Conservation (phyloP, 2,888 invertebrate species). For the Melikaiella ostensackeni region DNA sequence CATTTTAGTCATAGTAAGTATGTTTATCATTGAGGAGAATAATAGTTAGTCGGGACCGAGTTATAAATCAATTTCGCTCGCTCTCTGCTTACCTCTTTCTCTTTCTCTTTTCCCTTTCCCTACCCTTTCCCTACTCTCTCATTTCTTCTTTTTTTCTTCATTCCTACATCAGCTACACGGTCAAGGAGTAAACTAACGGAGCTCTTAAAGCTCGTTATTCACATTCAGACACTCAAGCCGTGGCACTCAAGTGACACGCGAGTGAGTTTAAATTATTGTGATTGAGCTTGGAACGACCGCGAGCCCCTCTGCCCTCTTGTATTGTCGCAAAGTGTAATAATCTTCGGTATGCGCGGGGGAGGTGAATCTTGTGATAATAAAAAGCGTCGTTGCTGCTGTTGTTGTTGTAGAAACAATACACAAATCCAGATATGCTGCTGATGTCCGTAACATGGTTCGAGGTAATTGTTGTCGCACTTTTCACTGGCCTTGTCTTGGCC, state of each 20-base stretch:
- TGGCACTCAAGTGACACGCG: slow-evolving; percentile 33
- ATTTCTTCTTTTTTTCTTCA: slow-evolving; percentile 8
- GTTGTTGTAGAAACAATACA: slow-evolving; percentile 45
- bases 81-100: slow-evolving; percentile 43
- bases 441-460: slow-evolving; percentile 70
- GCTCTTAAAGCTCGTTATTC: slow-evolving; percentile 5
- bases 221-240: slow-evolving; percentile 7
- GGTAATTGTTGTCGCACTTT: slow-evolving; percentile 65
- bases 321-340: slow-evolving; percentile 32
- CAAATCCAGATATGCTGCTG: slow-evolving; percentile 61
- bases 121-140: slow-evolving; percentile 23
- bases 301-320: neutral
- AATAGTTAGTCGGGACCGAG: slow-evolving; percentile 4
- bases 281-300: slow-evolving; percentile 22
- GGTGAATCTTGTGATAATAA: slow-evolving; percentile 32
- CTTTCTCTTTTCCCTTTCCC: slow-evolving; percentile 24
- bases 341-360: slow-evolving; percentile 38
- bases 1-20: slow-evolving; percentile 18
- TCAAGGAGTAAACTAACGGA: slow-evolving; percentile 32
- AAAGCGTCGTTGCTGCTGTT: slow-evolving; percentile 28
- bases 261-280: slow-evolving; percentile 34
- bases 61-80: slow-evolving; percentile 40
- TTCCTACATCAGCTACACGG: slow-evolving; percentile 7
- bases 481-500: slow-evolving; percentile 67
- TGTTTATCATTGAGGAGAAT: slow-evolving; percentile 20